Conservation (phyloP, 1,140 invertebrate species). For the Drosophila suzukii region DNA sequence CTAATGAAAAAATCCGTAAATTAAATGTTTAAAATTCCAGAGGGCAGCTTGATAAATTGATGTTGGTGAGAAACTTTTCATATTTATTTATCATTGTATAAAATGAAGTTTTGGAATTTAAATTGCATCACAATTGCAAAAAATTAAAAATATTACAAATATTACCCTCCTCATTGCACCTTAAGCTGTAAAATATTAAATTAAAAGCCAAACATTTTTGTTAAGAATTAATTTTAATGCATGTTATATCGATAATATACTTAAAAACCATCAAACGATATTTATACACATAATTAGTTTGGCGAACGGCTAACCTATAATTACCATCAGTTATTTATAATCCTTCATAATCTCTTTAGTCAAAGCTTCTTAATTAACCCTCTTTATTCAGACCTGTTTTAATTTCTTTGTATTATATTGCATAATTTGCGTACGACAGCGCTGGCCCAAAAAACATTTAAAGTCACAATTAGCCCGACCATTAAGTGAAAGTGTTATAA, state of each 20-base stretch:
- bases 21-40: no score
- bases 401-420: constrained; percentile 28
- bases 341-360: background rate
- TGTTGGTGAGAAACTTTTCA: background rate
- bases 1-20: background rate
- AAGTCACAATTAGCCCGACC: constrained; percentile 62
- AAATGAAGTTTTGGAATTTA: background rate
- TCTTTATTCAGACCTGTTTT: constrained; percentile 13
- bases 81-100: background rate
- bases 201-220: background rate
- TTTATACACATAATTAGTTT: background rate
- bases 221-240: background rate
- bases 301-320: no score
- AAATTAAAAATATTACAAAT: no score
- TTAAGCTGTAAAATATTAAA: background rate
- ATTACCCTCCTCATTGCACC: no score
- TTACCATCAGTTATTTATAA: background rate
- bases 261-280: background rate
- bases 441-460: constrained; percentile 33
- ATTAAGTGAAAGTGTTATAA: constrained; percentile 82
- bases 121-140: background rate
- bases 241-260: no score
- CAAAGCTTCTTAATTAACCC: constrained; percentile 4
- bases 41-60: constrained; percentile 1
- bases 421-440: constrained; percentile 45